Conservation (phyloP, 2,888 invertebrate genomes). For the Drepanosiphum platanoidis region DNA sequence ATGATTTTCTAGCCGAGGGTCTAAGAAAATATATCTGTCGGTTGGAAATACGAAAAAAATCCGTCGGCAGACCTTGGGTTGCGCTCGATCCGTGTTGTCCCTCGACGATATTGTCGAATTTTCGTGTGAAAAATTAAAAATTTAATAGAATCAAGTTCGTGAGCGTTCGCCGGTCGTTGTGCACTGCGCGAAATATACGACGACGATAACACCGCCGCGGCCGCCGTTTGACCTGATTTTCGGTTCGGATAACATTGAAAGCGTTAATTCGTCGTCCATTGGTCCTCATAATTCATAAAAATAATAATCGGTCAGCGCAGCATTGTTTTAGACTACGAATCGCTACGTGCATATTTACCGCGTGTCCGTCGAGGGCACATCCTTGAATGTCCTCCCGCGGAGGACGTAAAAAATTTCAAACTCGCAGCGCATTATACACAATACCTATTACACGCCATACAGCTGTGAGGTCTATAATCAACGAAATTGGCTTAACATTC, state of each 20-base stretch:
- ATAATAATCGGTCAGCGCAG: background rate
- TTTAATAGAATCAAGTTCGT: background rate
- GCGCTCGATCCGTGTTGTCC: background rate
- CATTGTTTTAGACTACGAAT: constrained; percentile 31
- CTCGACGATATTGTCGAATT: background rate
- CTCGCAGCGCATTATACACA: background rate
- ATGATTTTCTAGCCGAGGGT: background rate
- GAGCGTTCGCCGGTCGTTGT: background rate
- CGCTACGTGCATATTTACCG: constrained; percentile 40
- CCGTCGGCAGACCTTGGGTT: background rate
- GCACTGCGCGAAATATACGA: background rate
- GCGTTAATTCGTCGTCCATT: constrained; percentile 24
- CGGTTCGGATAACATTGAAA: constrained; percentile 53
- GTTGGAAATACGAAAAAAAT: too few species aligned
- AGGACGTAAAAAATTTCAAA: constrained; percentile 31
- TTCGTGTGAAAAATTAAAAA: background rate
- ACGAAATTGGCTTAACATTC: constrained; percentile 32
- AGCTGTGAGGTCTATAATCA: constrained; percentile 13
- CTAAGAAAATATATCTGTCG: background rate
- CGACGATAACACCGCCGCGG: background rate
- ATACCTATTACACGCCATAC: too few species aligned
- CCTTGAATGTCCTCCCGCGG: constrained; percentile 56
- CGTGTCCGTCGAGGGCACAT: constrained; percentile 48
- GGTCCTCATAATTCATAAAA: constrained; percentile 14
- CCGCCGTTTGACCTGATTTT: constrained; percentile 36